These are phyloP conservation scores for Tiliacea aurago DNA, from an alignment of 2,888 invertebrate genomes.

Conservation along the genomic window DNA sequence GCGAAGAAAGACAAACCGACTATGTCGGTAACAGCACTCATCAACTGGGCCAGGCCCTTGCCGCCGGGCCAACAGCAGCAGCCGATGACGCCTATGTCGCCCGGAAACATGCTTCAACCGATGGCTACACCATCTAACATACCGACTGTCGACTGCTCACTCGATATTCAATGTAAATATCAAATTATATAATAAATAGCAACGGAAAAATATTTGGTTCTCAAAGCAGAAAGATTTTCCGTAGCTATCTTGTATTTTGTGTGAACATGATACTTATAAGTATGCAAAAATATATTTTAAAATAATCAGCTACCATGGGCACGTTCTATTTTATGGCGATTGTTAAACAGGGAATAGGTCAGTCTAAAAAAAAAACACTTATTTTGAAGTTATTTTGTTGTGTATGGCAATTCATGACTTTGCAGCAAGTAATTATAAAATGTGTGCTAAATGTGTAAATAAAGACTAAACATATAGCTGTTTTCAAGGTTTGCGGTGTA, in stretches of 20 bases:
- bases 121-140: slow-evolving; percentile 76
- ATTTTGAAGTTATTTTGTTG: slow-evolving; percentile 20
- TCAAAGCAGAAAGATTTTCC: slow-evolving; percentile 25
- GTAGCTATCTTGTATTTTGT: neutral
- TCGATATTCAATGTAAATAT: slow-evolving; percentile 89
- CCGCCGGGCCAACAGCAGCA: slow-evolving; percentile 81
- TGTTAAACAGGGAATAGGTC: slow-evolving; percentile 7
- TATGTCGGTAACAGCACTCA: slow-evolving; percentile 96
- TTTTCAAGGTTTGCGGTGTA: slow-evolving; percentile 54
- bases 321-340: slow-evolving; percentile 11
- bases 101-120: slow-evolving; percentile 66
- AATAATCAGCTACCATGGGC: neutral
- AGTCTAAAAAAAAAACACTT: neutral
- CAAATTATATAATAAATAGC: slow-evolving; percentile 35
- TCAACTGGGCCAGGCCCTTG: slow-evolving; percentile 92
- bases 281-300: slow-evolving; percentile 11
- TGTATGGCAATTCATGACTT: slow-evolving; percentile 32
- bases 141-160: slow-evolving; percentile 84
- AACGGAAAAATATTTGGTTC: slow-evolving; percentile 17
- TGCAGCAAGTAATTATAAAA: slow-evolving; percentile 26
- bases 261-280: neutral
- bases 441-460: slow-evolving; percentile 53
- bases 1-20: slow-evolving; percentile 97
- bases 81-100: slow-evolving; percentile 78
- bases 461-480: slow-evolving; percentile 40